These are phyloP conservation scores for Drosophila emarginata DNA, from an alignment of 2,888 invertebrate genomes.

Conservation along the genomic window DNA sequence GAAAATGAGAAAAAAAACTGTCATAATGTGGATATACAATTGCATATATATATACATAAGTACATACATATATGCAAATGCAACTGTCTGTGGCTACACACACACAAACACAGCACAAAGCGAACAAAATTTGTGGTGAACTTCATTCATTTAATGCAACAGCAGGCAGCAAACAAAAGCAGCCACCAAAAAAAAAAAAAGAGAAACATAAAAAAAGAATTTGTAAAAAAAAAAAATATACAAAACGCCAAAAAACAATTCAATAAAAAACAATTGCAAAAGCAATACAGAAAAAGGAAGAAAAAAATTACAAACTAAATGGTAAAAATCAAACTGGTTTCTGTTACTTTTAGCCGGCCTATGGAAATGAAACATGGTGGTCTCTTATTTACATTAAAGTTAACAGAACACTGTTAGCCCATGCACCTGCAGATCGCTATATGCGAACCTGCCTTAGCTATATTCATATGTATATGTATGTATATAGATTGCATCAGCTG, in stretches of 20 bases:
- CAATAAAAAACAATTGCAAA: conserved; percentile 36
- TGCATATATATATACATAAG: conserved; percentile 44
- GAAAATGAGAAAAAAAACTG: conserved; percentile 29
- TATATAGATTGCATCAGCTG: conserved; percentile 40
- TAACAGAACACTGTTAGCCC: conserved; percentile 64
- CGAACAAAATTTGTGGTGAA: conserved; percentile 64
- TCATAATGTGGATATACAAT: conserved; percentile 40
- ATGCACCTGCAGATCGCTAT: conserved; percentile 64
- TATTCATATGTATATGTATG: conserved; percentile 12
- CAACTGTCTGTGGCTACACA: conserved; percentile 15
- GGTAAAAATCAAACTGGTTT: conserved; percentile 58
- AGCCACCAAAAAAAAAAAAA: conserved; percentile 6
- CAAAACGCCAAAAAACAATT: conserved; percentile 42
- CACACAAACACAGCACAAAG: conserved; percentile 11
- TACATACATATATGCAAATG: conserved; percentile 47
- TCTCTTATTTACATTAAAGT: conserved; percentile 53
- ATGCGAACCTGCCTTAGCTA: conserved; percentile 37
- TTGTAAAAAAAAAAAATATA: conserved; percentile 7
- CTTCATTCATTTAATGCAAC: conserved; percentile 71
- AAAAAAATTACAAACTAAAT: conserved; percentile 41
- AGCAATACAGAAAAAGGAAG: conserved; percentile 34
- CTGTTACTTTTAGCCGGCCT: conserved; percentile 31
- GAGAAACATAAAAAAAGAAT: conserved; percentile 8
- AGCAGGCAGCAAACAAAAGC: conserved; percentile 28
- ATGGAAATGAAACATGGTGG: conserved; percentile 63